Percentiles rank a stretch among this genome's conserved stretches.
Conservation (phyloP, 2,888 invertebrate species). For the Bembecia ichneumoniformis region DNA sequence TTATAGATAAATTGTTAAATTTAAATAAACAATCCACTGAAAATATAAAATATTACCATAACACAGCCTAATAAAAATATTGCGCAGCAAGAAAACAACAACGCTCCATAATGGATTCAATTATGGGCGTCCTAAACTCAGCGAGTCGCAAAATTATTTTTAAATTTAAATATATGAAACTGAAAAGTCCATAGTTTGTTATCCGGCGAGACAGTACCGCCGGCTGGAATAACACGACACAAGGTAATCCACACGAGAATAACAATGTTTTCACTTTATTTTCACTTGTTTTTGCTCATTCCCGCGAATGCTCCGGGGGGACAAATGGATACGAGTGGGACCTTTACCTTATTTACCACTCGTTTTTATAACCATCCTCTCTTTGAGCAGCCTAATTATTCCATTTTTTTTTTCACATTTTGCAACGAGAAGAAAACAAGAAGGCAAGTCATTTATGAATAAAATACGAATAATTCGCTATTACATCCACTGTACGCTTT, state of each 20-base stretch:
- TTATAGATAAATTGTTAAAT: too few species aligned
- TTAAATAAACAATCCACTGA: too few species aligned
- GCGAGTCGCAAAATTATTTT: constrained; percentile 33
- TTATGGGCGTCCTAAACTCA: constrained; percentile 25
- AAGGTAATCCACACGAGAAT: constrained; percentile 58
- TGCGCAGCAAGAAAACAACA: too few species aligned
- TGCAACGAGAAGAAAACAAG: not conserved
- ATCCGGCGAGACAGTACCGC: constrained; percentile 30
- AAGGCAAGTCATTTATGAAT: too few species aligned
- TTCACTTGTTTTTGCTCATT: constrained; percentile 58
- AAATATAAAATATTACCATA: too few species aligned
- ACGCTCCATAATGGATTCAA: constrained; percentile 31
- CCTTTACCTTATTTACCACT: constrained; percentile 44
- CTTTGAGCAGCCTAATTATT: constrained; percentile 10
- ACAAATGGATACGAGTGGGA: constrained; percentile 45
- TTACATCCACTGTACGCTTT: too few species aligned
- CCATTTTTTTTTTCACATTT: not conserved
- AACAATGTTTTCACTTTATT: constrained; percentile 64
- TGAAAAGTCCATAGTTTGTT: constrained; percentile 36
- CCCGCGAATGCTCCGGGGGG: constrained; percentile 44
- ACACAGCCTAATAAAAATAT: too few species aligned
- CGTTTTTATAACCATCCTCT: constrained; percentile 25
- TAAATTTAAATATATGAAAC: constrained; percentile 34
- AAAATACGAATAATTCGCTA: too few species aligned
- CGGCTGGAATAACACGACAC: constrained; percentile 39